A percentile compares a stretch with the other conserved stretches of the same genome.
Evolutionary conservation across 2,797 vertebrate species (phyloP).

Genomic region (Eremophila alpestris): DNA sequence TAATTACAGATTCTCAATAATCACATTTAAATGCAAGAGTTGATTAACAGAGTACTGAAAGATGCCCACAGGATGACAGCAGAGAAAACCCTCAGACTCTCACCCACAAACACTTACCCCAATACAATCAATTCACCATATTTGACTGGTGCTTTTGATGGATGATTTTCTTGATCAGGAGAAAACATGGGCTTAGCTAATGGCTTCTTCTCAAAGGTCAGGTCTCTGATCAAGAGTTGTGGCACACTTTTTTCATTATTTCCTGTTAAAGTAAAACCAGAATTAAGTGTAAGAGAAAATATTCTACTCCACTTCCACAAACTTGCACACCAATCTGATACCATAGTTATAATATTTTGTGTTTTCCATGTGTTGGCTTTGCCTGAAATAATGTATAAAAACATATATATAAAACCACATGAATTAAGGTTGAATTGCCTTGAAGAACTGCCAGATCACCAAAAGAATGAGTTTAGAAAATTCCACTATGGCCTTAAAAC

Average conservation of each 20-base stretch:
- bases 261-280: slow-evolving; percentile 62
- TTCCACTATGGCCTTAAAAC: not conserved
- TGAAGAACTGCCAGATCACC: not conserved
- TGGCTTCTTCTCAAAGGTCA: slow-evolving; percentile 74
- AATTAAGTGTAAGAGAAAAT: not conserved
- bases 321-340: not conserved
- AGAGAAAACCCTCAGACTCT: not conserved
- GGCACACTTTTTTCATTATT: slow-evolving; percentile 83
- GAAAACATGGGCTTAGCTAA: slow-evolving; percentile 93
- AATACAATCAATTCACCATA: slow-evolving; percentile 99
- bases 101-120: slow-evolving; percentile 84
- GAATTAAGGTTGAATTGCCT: not conserved
- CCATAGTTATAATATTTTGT: not conserved
- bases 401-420: not conserved
- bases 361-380: not conserved
- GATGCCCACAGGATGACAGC: not conserved
- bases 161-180: slow-evolving; percentile 99
- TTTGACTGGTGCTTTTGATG: slow-evolving; percentile 98
- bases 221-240: slow-evolving; percentile 78
- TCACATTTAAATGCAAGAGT: not conserved
- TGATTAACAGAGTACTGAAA: not conserved
- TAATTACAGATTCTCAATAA: not conserved
- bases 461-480: not conserved
- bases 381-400: not conserved
- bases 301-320: not conserved